These are phyloP conservation scores for Hystrix cristata DNA, from an alignment of 2,113 vertebrate species.

Conservation along the genomic window DNA sequence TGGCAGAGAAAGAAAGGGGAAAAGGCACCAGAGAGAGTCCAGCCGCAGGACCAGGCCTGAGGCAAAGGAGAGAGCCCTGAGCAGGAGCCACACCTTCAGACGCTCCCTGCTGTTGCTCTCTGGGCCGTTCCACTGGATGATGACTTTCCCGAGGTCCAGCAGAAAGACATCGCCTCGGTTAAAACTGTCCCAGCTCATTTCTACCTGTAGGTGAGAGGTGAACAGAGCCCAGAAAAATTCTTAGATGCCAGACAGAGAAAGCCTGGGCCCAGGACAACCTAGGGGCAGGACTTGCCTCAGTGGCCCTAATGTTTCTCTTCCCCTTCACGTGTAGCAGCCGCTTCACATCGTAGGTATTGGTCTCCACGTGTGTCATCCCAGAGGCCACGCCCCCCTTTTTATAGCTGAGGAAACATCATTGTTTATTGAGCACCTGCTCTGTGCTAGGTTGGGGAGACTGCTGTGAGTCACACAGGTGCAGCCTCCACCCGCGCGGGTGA, in stretches of 20 bases:
- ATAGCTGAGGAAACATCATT: constrained; percentile 87
- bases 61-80: not conserved
- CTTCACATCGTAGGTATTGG: constrained; percentile 90
- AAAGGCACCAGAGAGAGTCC: not conserved
- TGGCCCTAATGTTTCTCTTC: constrained; percentile 90
- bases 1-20: not conserved
- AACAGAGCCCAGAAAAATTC: not conserved
- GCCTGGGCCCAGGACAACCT: not conserved
- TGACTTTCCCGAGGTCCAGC: constrained; percentile 92
- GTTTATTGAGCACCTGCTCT: not conserved
- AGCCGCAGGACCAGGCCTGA: not conserved
- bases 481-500: not conserved
- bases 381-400: constrained; percentile 93
- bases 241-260: not conserved
- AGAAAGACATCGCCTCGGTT: constrained; percentile 94
- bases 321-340: constrained; percentile 95
- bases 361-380: constrained; percentile 93
- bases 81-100: constrained; percentile 88
- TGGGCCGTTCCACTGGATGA: constrained; percentile 95
- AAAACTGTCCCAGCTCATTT: constrained; percentile 93
- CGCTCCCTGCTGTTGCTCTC: constrained; percentile 92
- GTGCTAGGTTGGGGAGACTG: not conserved
- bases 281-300: constrained; percentile 86
- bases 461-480: not conserved
- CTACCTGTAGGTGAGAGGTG: constrained; percentile 87